Percentiles rank a stretch among this genome's conserved stretches.
Conservation (phyloP, 2,113 vertebrate species). For the Sinocyclocheilus maitianheensis region DNA sequence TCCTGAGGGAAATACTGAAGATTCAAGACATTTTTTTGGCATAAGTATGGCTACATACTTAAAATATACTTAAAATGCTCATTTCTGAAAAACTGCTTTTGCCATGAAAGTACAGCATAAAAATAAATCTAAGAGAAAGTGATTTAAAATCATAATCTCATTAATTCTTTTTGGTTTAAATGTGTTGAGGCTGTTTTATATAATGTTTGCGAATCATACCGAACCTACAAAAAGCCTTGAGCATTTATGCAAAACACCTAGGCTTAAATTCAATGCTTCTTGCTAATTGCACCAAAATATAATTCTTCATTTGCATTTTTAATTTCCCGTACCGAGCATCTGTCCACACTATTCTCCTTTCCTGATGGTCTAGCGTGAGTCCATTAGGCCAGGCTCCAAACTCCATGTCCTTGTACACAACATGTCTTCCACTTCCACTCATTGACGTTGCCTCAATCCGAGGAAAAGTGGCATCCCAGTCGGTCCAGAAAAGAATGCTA, state of each 20-base stretch:
- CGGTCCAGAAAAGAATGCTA: conserved; percentile 98
- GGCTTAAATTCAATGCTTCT: background rate
- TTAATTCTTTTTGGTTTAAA: background rate
- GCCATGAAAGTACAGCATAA: background rate
- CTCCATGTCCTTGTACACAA: conserved; percentile 98
- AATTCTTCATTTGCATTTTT: background rate
- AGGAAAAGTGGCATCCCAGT: conserved; percentile 98
- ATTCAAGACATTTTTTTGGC: background rate
- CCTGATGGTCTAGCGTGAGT: conserved; percentile 95
- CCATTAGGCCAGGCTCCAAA: conserved; percentile 98
- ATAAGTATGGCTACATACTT: background rate
- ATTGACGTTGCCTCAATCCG: conserved; percentile 96
- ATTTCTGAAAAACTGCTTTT: background rate
- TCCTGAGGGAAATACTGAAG: background rate
- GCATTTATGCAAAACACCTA: background rate
- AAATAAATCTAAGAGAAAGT: background rate
- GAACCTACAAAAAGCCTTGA: background rate
- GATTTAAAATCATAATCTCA: background rate
- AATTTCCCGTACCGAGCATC: conserved; percentile 85
- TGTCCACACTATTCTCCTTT: conserved; percentile 97
- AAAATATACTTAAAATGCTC: background rate
- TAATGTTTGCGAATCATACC: background rate
- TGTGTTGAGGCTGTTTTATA: too few species aligned
- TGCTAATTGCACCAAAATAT: background rate
- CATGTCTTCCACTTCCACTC: conserved; percentile 91